These are phyloP conservation scores for Takifugu bimaculatus DNA, from an alignment of 2,113 vertebrate species.

Conservation along the genomic window DNA sequence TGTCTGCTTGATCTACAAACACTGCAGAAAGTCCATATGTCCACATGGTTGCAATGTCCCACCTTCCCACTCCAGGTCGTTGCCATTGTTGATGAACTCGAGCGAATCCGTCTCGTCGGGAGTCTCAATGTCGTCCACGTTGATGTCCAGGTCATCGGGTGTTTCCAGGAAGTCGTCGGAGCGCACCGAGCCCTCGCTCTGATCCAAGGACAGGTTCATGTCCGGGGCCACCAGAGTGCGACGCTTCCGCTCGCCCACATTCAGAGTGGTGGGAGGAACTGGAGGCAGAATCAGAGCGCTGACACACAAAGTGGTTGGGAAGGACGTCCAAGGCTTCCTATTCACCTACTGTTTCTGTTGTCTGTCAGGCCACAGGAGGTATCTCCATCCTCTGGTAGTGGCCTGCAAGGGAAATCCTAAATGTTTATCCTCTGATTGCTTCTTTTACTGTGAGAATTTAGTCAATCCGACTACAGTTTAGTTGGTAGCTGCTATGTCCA, in stretches of 20 bases:
- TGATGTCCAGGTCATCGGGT: conserved; percentile 93
- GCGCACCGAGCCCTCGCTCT: conserved; percentile 91
- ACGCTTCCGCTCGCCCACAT: conserved; percentile 79
- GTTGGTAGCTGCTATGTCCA: no score
- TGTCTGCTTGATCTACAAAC: neutral
- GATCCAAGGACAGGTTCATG: conserved; percentile 97
- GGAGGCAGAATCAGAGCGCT: neutral
- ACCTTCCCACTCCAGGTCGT: conserved; percentile 98
- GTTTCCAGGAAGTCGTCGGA: conserved; percentile 95
- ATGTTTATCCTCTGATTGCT: neutral
- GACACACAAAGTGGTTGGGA: neutral
- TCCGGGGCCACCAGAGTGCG: conserved; percentile 91
- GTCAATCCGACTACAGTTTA: no score
- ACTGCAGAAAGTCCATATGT: neutral
- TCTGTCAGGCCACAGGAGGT: conserved; percentile 79
- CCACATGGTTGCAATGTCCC: conserved; percentile 28
- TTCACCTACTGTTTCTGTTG: conserved; percentile 80
- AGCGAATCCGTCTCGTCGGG: conserved; percentile 95
- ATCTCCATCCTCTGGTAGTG: conserved; percentile 86
- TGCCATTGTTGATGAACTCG: conserved; percentile 90
- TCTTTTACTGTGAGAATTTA: no score
- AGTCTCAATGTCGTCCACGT: conserved; percentile 94
- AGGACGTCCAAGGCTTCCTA: neutral
- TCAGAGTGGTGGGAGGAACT: conserved; percentile 85
- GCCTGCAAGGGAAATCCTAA: conserved; percentile 65